Evolutionary conservation across 2,888 invertebrate genomes (phyloP).

Genomic region (Dinocampus coccinellae): DNA sequence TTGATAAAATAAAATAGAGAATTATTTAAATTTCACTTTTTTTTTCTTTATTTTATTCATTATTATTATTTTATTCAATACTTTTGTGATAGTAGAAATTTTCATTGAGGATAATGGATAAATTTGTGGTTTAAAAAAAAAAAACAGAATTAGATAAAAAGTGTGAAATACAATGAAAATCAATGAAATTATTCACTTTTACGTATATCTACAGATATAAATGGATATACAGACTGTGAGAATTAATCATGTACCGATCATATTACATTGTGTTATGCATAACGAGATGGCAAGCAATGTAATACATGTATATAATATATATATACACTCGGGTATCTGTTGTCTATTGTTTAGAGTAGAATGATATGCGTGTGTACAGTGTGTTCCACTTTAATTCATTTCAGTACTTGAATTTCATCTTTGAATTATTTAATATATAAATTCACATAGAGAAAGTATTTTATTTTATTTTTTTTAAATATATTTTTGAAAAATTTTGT

Average conservation of each 20-base stretch:
- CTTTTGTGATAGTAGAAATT: too few species aligned
- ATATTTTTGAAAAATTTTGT: too few species aligned
- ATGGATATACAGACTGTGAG: neutral
- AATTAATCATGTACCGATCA: slow-evolving; percentile 10
- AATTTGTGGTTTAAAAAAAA: too few species aligned
- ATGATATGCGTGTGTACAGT: neutral
- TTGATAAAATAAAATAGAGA: too few species aligned
- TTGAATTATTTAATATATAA: neutral
- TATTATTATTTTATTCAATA: too few species aligned
- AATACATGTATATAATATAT: slow-evolving; percentile 4
- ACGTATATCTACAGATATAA: neutral
- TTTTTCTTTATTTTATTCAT: too few species aligned
- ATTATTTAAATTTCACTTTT: too few species aligned
- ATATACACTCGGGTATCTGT: neutral
- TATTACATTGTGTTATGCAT: slow-evolving; percentile 10
- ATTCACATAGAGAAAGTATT: neutral
- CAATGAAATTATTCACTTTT: neutral
- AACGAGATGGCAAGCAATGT: slow-evolving; percentile 19
- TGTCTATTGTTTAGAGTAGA: neutral
- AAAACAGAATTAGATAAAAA: too few species aligned
- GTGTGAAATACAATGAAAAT: too few species aligned
- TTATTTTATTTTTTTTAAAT: too few species aligned
- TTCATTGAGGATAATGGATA: too few species aligned
- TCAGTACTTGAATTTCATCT: neutral
- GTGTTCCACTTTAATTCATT: neutral